Evolutionary conservation across 23 tunicate genomes (phyloP), one percentile per base, ranked within the genome.

Genomic region (Botrylloides violaceus): DNA sequence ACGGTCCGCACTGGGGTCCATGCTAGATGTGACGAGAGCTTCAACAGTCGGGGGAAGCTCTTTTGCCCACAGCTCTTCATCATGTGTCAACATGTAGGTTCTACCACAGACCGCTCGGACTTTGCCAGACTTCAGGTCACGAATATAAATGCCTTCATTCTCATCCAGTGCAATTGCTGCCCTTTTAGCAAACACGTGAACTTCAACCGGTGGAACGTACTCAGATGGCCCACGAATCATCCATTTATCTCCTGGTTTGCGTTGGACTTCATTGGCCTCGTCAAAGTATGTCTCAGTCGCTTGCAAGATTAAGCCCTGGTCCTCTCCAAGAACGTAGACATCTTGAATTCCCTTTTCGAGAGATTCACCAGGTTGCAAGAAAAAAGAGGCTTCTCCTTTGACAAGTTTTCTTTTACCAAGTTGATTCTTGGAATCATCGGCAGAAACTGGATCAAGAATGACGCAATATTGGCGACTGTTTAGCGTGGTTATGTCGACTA

Each of bases 231-330:
- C 98, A 28, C 89, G 84, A 23, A 91, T 83, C 98, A 84, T 91
- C 98, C 98, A 91, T 80, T 64, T 80, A 58, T 92, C 98, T 9
- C 98, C 98, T 2, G 98, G 92, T 43, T 84, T 80, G 5, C 98
- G 74, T 38, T 79, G 83, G 0, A 31, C 34, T 43, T 88, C 84
- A 64, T 91, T 79, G 12, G 79, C 82, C 18, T 80, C 92, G 64
- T 84, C 98, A n/a, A 29, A 71, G 64, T 73, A 79, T 20, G 71
- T 64, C 71, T 92, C 98, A 9, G 29, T 63, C 18, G 98, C 98
- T 35, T 66, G 77, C 23, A 92, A 58, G 29, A 92, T 80, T 77
- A 92, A 76, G 1, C 98, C 98, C 61, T 92, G 95, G 43, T 92
- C 92, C 39, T 92, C 98, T 19, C 87, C 92, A 27, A 92, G 80